phyloP scores from a whole-genome alignment of 2,113 vertebrate genomes.

The Cygnus atratus region DNA sequence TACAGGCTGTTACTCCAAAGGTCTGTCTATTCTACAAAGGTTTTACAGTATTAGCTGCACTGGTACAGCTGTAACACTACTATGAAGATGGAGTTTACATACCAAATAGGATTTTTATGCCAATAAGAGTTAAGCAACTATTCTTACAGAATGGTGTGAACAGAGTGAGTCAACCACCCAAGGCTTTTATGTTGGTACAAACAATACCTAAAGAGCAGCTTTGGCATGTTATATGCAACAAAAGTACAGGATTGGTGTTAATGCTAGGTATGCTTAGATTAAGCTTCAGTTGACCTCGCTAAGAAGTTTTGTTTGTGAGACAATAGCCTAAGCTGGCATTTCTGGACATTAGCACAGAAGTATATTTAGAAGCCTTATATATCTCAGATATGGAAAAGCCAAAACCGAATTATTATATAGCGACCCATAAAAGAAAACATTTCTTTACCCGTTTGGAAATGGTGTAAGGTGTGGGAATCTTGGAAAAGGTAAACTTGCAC shows the following conservation, averaged over 20 bases:
- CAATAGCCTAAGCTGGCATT: background rate
- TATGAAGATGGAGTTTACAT: background rate
- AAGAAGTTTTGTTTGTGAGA: background rate
- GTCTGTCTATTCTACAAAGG: background rate
- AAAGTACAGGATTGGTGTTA: background rate
- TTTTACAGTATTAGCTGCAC: background rate
- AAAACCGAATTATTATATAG: background rate
- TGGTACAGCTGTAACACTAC: background rate
- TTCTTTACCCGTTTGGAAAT: slow-evolving; percentile 88
- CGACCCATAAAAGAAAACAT: background rate
- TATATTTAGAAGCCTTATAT: background rate
- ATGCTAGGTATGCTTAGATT: background rate
- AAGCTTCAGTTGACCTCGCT: background rate
- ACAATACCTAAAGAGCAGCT: background rate
- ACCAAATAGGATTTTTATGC: background rate
- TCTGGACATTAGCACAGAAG: background rate
- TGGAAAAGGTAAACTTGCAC: slow-evolving; percentile 94
- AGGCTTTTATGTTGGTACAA: background rate
- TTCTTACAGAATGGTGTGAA: background rate
- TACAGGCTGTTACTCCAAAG: background rate
- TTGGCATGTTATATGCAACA: background rate
- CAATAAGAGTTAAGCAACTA: background rate
- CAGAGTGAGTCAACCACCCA: background rate
- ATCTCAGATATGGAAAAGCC: background rate
- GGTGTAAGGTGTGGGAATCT: slow-evolving; percentile 94